Base-by-base conservation (phyloP, 2,888 invertebrate genomes). In the Pheosia tremula region DNA sequence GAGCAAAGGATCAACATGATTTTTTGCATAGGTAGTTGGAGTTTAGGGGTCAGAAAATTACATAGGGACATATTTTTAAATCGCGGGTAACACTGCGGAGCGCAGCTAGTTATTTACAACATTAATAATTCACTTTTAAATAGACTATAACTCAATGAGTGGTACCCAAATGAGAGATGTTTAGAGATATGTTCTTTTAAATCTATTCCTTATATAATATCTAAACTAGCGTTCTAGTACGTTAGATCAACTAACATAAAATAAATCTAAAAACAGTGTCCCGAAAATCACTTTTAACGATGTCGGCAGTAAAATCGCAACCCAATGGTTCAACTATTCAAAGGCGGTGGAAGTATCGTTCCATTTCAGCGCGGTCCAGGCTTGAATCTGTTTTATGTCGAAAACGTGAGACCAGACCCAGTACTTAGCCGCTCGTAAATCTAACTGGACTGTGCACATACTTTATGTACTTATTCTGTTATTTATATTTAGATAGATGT, bases 371-470 rank as follows among this genome's bases (percentile, higher is more conserved):
- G 7, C 36, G 45, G 43, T 45, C 39, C 45, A 45, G 56, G 10
- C 56, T 41, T 43, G 56, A 56, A 56, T 56, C 43, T 56, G 56
- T 24, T 56, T 56, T 56, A 56, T 56, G 24, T 9, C 9, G 24
- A 45, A 10, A 45, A 56, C 56, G 56, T 56, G 56, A 43, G 45
- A 45, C 68, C 70, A 66, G 76, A 75, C 74, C 75, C 67, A 70
- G 77, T 82, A 80, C 83, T 83, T 81, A 83, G 82, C 75, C 76
- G 78, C 62, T 80, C 80, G 84, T 84, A 83, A 84, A 84, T 82
- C 80, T 81, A 68, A 67, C 68, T 71, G 67, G 68, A 72, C 73
- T 67, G 43, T 45, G 56, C 45, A 45, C 41, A 43, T 10, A 11
- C 37, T 39, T 37, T 39, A 55, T 13, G 39, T 55, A 55, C 39